Conservation (phyloP, 2,888 invertebrate species). For the Pseudococcus longispinus region DNA sequence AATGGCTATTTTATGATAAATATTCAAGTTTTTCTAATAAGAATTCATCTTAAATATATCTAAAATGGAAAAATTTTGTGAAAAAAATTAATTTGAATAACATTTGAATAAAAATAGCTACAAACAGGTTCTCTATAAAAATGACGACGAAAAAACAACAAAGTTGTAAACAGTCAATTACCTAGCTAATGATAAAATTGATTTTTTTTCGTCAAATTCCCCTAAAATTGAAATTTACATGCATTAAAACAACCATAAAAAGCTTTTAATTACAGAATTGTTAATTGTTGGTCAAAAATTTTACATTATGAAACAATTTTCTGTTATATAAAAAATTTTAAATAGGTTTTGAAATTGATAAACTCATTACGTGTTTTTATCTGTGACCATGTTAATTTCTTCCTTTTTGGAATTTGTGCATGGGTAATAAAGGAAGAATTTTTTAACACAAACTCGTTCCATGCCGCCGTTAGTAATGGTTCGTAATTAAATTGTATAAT, state of each 20-base stretch:
- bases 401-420: constrained; percentile 12
- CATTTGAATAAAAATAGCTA: too few species aligned
- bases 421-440: constrained; percentile 35
- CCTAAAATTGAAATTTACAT: neutral
- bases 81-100: too few species aligned
- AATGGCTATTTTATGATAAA: too few species aligned
- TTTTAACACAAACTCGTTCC: constrained; percentile 37
- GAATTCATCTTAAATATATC: too few species aligned
- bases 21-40: too few species aligned
- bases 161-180: neutral
- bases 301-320: neutral
- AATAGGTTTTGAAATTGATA: neutral
- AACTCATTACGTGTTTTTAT: neutral
- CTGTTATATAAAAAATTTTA: neutral
- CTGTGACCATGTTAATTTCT: constrained; percentile 39
- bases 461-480: constrained; percentile 50
- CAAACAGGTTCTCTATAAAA: neutral
- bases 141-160: neutral
- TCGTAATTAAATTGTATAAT: neutral
- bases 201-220: neutral
- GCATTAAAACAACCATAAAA: neutral
- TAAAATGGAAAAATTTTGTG: too few species aligned
- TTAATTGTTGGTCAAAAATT: neutral
- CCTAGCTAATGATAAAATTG: neutral
- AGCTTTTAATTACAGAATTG: neutral